Evolutionary conservation across 2,888 invertebrate species (phyloP), one percentile per base, ranked within the genome.

Genomic region (Phrixothrix hirtus): DNA sequence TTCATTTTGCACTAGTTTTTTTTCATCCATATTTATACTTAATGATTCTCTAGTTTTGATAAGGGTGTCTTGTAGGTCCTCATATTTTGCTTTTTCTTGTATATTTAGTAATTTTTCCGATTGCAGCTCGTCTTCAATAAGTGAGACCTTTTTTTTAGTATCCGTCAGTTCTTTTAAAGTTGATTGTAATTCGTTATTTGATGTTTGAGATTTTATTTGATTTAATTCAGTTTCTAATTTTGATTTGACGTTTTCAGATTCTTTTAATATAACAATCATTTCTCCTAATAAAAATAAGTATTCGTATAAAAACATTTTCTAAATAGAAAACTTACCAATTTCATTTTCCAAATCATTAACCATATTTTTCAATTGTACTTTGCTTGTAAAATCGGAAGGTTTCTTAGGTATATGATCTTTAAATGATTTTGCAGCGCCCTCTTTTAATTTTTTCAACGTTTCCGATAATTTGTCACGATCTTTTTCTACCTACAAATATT

Each of bases 341-440:
- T 95, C 94, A 68, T 83, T 88, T 75, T 94, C 94, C 61, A 94
- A 78, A 59, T 95, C 93, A 50, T 89, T 87, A 1, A 94, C 86
- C 86, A 92, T 89, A 66, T 84, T 89, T 65, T 87, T 90, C 65
- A 92, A 76, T 73, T 87, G 86, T 36, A 86, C 70, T 75, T 87
- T 88, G 1, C 87, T 84, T 16, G 85, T 86, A 39, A 83, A 75
- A 66, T 90, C 89, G 4, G 86, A 86, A 5, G 86, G 80, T 66
- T 86, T 87, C 68, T 89, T 89, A 2, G 87, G 83, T n/a, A 81
- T 81, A 61, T 89, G 80, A 14, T 83, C 81, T 60, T 85, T 87
- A 62, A 87, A 82, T 17, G 83, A 82, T 61, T 81, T 81, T n/a
- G 83, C 78, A 1, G 85, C 79, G 53, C 83, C 84, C 55, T 85